Percentiles rank a stretch among this genome's conserved stretches.
Evolutionary conservation across 2,797 vertebrate genomes (phyloP).

Genomic region (Acanthis flammea): DNA sequence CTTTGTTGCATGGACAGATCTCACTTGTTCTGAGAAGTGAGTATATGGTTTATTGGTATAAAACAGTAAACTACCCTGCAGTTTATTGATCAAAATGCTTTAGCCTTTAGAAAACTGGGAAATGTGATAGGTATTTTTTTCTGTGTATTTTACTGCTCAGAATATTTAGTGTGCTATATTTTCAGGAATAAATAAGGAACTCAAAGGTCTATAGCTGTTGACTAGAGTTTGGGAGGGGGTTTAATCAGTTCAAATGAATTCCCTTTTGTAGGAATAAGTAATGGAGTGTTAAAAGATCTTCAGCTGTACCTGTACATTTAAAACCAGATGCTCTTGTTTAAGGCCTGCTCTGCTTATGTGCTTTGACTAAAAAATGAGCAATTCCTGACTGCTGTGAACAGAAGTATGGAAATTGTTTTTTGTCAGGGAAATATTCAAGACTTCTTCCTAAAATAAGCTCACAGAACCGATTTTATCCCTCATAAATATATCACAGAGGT

Average conservation of each 20-base stretch:
- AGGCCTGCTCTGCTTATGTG: neutral
- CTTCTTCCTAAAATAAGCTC: neutral
- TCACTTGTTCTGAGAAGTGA: conserved; percentile 41
- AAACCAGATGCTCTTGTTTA: neutral
- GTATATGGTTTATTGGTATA: conserved; percentile 4
- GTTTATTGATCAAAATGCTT: conserved; percentile 60
- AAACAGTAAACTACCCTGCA: conserved; percentile 43
- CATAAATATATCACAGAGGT: neutral
- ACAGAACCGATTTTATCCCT: neutral
- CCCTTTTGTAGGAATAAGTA: neutral
- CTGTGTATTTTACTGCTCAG: neutral
- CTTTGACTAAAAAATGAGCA: neutral
- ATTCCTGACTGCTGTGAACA: neutral
- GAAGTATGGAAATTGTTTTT: neutral
- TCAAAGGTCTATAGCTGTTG: conserved; percentile 43
- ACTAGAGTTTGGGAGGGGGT: conserved; percentile 12
- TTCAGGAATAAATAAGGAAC: conserved; percentile 22
- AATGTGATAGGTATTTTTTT: neutral
- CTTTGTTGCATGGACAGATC: neutral
- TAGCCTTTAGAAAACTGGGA: conserved; percentile 31
- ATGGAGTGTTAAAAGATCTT: neutral
- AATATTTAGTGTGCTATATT: neutral
- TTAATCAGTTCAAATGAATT: conserved; percentile 56
- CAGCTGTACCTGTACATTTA: neutral
- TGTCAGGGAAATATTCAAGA: neutral